Percentiles rank a stretch among this genome's conserved stretches.
Conservation (phyloP, 2,797 vertebrate genomes). For the Gymnothorax javanicus region DNA sequence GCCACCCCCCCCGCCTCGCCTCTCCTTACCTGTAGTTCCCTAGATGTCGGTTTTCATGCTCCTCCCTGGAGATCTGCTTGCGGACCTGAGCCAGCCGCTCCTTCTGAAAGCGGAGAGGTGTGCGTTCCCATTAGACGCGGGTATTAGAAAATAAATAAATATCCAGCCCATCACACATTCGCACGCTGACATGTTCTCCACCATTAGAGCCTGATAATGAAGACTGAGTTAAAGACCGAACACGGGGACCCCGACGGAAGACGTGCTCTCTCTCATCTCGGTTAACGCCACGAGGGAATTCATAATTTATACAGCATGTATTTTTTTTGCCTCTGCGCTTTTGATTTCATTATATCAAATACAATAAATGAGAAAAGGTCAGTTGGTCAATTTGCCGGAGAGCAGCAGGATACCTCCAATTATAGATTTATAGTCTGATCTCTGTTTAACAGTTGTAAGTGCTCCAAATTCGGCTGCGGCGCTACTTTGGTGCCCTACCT, state of each 20-base stretch:
- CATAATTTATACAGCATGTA: constrained; percentile 55
- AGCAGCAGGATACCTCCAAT: constrained; percentile 54
- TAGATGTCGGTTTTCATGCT: constrained; percentile 94
- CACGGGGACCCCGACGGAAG: constrained; percentile 28
- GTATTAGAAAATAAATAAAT: constrained; percentile 14
- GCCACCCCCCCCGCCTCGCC: background rate
- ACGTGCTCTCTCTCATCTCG: constrained; percentile 39
- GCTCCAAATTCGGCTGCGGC: constrained; percentile 55
- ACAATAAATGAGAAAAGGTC: constrained; percentile 62
- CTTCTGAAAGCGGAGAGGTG: constrained; percentile 76
- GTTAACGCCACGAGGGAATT: constrained; percentile 44
- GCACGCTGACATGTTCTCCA: constrained; percentile 18
- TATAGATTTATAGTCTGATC: constrained; percentile 53
- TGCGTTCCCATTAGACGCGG: constrained; percentile 35
- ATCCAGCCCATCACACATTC: constrained; percentile 21
- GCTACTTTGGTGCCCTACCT: constrained; percentile 44
- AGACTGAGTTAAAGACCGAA: constrained; percentile 37
- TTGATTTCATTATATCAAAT: constrained; percentile 57
- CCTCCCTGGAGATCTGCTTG: constrained; percentile 93
- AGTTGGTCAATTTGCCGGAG: constrained; percentile 55
- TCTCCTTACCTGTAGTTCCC: constrained; percentile 94
- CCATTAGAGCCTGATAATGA: constrained; percentile 45
- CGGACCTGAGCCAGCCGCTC: constrained; percentile 93
- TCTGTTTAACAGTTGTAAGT: constrained; percentile 49
- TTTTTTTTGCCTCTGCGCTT: constrained; percentile 26